Percentiles rank a stretch among this genome's conserved stretches.
Evolutionary conservation across 2,113 vertebrate species (phyloP).

Genomic region (Scalopus aquaticus): DNA sequence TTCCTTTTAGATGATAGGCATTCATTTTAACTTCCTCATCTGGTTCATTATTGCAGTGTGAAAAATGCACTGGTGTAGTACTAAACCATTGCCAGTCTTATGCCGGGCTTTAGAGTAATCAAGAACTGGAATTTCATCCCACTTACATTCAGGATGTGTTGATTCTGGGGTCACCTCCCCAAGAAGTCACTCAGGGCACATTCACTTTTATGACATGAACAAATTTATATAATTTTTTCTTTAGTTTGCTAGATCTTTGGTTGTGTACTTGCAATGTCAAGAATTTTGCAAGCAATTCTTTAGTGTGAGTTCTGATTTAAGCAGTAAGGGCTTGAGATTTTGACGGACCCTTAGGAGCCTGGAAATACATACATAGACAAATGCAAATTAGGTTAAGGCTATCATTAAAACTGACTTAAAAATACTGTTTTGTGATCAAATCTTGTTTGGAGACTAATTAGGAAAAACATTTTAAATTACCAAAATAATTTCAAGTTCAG

Average conservation of each 20-base stretch:
- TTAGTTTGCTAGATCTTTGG: background rate
- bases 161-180: background rate
- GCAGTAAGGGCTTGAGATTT: background rate
- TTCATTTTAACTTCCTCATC: slow-evolving; percentile 21
- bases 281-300: background rate
- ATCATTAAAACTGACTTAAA: background rate
- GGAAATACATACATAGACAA: background rate
- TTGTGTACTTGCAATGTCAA: background rate
- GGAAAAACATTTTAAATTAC: slow-evolving; percentile 8
- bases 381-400: background rate
- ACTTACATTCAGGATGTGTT: background rate
- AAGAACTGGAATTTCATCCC: background rate
- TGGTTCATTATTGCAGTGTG: slow-evolving; percentile 47
- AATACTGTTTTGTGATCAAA: background rate
- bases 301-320: background rate
- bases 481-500: background rate
- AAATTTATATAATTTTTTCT: background rate
- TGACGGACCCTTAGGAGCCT: background rate
- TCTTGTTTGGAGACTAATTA: background rate
- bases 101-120: background rate
- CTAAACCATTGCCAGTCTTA: background rate
- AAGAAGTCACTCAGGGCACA: background rate
- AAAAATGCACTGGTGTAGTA: background rate
- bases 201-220: background rate
- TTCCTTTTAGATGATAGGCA: background rate